These are phyloP conservation scores for Platichthys stellatus DNA, from an alignment of 2,113 vertebrate species.

Conservation along the genomic window DNA sequence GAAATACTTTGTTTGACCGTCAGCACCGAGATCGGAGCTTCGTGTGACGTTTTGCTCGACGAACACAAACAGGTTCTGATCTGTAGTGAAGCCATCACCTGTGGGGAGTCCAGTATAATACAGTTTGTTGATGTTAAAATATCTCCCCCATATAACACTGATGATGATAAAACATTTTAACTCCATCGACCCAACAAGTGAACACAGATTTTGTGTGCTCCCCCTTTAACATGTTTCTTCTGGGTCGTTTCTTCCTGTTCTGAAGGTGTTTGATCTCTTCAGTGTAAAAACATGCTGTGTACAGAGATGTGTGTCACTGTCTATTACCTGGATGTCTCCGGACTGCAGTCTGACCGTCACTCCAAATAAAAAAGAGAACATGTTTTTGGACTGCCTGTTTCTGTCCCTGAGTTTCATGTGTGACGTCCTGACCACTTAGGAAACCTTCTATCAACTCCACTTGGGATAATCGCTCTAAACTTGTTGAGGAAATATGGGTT, in stretches of 20 bases:
- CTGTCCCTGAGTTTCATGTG: slow-evolving; percentile 21
- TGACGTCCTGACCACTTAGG: background rate
- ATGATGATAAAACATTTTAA: slow-evolving; percentile 19
- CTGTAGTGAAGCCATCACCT: slow-evolving; percentile 32
- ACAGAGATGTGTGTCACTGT: slow-evolving; percentile 78
- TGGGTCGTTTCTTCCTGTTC: slow-evolving; percentile 50
- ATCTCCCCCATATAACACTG: slow-evolving; percentile 13
- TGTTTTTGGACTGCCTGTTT: slow-evolving; percentile 64
- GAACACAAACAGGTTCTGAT: slow-evolving; percentile 46
- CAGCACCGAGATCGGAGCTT: slow-evolving; percentile 44
- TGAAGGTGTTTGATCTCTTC: slow-evolving; percentile 67
- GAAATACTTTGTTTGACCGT: slow-evolving; percentile 59
- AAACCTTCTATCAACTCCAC: background rate
- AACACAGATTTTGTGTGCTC: slow-evolving; percentile 57
- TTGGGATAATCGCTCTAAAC: too few relatives aligned
- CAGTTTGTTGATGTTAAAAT: slow-evolving; percentile 62
- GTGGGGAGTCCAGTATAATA: slow-evolving; percentile 39
- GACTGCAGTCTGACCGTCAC: slow-evolving; percentile 78
- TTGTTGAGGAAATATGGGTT: too few relatives aligned
- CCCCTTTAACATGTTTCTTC: slow-evolving; percentile 54
- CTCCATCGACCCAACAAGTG: slow-evolving; percentile 27
- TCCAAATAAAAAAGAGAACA: slow-evolving; percentile 73
- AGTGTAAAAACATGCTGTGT: slow-evolving; percentile 77
- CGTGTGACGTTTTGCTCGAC: slow-evolving; percentile 42
- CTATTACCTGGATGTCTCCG: slow-evolving; percentile 78